Conservation (phyloP, 2,797 vertebrate species). For the Limosa lapponica region DNA sequence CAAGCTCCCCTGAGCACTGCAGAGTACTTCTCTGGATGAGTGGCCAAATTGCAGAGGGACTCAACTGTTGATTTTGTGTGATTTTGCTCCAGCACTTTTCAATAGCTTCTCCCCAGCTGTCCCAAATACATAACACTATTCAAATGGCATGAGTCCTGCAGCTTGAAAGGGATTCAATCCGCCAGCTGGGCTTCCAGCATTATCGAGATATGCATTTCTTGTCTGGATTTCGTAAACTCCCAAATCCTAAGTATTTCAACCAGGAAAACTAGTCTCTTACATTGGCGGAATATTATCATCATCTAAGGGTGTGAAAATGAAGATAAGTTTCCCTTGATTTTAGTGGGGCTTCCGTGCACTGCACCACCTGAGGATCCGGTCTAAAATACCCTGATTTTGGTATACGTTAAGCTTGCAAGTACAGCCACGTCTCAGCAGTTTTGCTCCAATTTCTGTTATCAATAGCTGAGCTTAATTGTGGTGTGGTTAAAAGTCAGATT, state of each 20-base stretch:
- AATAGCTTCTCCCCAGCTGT: conserved; percentile 22
- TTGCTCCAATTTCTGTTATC: conserved; percentile 54
- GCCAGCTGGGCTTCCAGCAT: neutral
- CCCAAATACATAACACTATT: neutral
- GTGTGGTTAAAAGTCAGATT: conserved; percentile 43
- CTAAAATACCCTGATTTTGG: conserved; percentile 4
- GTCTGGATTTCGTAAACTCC: conserved; percentile 1
- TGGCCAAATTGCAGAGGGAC: neutral
- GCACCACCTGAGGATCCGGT: neutral
- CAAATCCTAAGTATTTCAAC: conserved; percentile 57
- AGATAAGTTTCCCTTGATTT: neutral
- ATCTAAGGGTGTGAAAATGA: conserved; percentile 11
- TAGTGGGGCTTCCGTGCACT: neutral
- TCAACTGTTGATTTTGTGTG: conserved; percentile 24
- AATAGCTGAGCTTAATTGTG: conserved; percentile 41
- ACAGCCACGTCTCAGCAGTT: conserved; percentile 27
- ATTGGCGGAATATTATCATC: neutral
- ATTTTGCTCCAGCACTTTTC: conserved; percentile 36
- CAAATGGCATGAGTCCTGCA: neutral
- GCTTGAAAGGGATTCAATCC: conserved; percentile 32
- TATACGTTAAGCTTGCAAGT: conserved; percentile 41
- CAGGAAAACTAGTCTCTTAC: conserved; percentile 20
- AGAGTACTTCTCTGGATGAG: neutral
- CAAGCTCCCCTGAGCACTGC: neutral
- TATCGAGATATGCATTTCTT: conserved; percentile 35